Percentiles rank a stretch among this genome's conserved stretches.
These are phyloP conservation scores for Aproaerema taeniolella DNA, from an alignment of 2,888 invertebrate species.

Conservation along the genomic window DNA sequence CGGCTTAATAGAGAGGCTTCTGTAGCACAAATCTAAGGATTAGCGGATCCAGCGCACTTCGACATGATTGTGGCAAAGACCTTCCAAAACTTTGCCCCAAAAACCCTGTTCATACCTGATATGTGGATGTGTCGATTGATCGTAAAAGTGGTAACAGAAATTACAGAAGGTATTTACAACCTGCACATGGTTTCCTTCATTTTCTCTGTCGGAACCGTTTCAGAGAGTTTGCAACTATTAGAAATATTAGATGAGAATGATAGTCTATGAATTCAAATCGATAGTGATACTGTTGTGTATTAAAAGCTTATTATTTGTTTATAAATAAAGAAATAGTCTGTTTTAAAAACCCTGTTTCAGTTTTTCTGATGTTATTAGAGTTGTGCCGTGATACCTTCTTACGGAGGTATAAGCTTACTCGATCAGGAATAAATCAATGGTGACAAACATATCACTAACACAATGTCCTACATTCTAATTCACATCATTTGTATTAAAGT, in stretches of 20 bases:
- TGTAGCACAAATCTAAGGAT: not conserved
- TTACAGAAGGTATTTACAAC: conserved; percentile 52
- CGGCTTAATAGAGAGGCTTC: conserved; percentile 36
- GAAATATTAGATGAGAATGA: conserved; percentile 49
- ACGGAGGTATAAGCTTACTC: too few relatives aligned
- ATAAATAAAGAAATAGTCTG: not conserved
- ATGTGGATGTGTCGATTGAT: conserved; percentile 67
- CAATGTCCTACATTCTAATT: too few relatives aligned
- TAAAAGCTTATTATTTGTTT: not conserved
- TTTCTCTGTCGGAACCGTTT: conserved; percentile 51
- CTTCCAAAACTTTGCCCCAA: not conserved
- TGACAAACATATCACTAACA: too few relatives aligned
- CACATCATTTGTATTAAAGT: too few relatives aligned
- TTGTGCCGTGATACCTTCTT: too few relatives aligned
- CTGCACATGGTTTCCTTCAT: conserved; percentile 54
- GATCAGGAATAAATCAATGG: too few relatives aligned
- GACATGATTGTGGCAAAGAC: not conserved
- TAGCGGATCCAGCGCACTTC: not conserved
- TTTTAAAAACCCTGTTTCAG: too few relatives aligned
- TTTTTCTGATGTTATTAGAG: not conserved
- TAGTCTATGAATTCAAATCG: not conserved
- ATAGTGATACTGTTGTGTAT: conserved; percentile 1
- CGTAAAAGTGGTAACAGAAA: conserved; percentile 47
- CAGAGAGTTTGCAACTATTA: conserved; percentile 52
- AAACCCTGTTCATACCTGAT: conserved; percentile 8